Conservation (phyloP, 2,797 vertebrate species). For the Knipowitschia caucasica region DNA sequence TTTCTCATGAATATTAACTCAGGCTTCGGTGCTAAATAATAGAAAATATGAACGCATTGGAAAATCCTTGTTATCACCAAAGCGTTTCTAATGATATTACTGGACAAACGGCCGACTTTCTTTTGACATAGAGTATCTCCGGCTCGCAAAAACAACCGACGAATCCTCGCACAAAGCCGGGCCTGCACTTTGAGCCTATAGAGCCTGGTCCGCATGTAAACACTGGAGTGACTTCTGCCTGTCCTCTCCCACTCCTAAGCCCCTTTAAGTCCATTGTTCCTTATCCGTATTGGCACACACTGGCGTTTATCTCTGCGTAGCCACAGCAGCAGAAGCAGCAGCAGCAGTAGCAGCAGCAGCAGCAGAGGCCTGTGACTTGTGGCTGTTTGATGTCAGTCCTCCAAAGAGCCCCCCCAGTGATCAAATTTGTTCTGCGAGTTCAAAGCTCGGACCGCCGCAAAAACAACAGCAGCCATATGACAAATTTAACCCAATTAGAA, state of each 20-base stretch:
- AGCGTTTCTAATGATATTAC: neutral
- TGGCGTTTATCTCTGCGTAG: neutral
- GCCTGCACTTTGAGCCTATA: neutral
- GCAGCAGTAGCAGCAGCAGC: conserved; percentile 20
- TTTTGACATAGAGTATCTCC: neutral
- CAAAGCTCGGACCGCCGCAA: conserved; percentile 5
- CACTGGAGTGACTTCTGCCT: neutral
- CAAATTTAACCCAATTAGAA: conserved; percentile 6
- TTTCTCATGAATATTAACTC: too few species aligned
- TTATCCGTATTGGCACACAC: conserved; percentile 7
- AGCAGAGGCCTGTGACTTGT: conserved; percentile 26
- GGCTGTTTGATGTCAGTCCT: conserved; percentile 59
- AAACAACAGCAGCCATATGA: neutral
- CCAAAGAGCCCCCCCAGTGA: conserved; percentile 43
- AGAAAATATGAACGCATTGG: too few species aligned
- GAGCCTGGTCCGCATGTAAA: neutral
- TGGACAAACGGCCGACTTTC: neutral
- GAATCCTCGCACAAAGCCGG: neutral
- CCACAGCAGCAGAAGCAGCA: conserved; percentile 21
- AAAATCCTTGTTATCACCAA: too few species aligned
- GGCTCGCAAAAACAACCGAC: neutral
- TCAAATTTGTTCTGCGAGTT: conserved; percentile 31
- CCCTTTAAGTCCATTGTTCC: conserved; percentile 2
- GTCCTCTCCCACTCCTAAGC: neutral
- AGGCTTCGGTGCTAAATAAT: too few species aligned